Percentiles rank a stretch among this genome's conserved stretches.
Conservation (phyloP, 2,888 invertebrate species). For the Eulithis testata region DNA sequence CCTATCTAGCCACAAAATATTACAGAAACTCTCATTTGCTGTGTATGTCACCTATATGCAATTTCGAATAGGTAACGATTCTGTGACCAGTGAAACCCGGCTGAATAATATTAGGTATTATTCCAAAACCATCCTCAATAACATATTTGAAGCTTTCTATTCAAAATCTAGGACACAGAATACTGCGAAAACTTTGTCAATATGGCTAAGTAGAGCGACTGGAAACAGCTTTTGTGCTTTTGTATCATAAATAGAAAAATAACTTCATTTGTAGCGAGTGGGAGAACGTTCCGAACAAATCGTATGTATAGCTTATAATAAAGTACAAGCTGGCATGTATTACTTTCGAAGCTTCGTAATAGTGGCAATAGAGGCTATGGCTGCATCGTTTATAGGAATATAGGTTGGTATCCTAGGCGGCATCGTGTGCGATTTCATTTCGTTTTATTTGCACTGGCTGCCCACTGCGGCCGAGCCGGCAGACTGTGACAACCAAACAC, state of each 20-base stretch:
- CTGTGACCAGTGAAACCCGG: too few relatives aligned
- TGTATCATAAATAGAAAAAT: conserved; percentile 27
- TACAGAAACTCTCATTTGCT: too few relatives aligned
- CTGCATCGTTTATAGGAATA: conserved; percentile 51
- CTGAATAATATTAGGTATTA: neutral
- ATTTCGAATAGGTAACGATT: too few relatives aligned
- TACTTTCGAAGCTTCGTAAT: conserved; percentile 58
- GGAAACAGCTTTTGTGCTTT: conserved; percentile 9
- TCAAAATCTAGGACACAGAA: conserved; percentile 6
- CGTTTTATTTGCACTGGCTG: conserved; percentile 64
- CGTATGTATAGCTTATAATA: conserved; percentile 50
- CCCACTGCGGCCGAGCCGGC: conserved; percentile 46
- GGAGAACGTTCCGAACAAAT: conserved; percentile 41
- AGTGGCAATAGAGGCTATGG: conserved; percentile 52
- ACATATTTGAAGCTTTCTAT: conserved; percentile 14
- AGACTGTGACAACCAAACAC: conserved; percentile 53
- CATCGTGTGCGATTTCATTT: conserved; percentile 61
- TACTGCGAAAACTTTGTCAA: conserved; percentile 14
- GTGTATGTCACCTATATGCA: too few relatives aligned
- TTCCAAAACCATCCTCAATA: neutral
- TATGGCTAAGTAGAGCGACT: conserved; percentile 8
- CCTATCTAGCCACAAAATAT: too few relatives aligned
- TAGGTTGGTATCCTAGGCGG: conserved; percentile 39
- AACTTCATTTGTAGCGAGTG: conserved; percentile 27
- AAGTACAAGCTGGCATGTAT: conserved; percentile 56